Evolutionary conservation across 2,888 invertebrate species (phyloP).

Genomic region (Petrolisthes cinctipes): DNA sequence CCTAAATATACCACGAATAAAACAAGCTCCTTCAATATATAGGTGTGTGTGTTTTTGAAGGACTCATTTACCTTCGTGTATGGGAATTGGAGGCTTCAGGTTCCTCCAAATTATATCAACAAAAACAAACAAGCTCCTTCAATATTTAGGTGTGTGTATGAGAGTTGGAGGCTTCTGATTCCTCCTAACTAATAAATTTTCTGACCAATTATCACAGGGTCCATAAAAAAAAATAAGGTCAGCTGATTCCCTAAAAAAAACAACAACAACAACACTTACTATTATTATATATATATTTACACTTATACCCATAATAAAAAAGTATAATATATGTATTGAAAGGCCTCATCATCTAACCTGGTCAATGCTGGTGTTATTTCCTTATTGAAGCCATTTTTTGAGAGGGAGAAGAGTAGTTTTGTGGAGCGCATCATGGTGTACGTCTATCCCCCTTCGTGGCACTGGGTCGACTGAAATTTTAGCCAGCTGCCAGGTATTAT

Average conservation of each 20-base stretch:
- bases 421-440: constrained; percentile 27
- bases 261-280: too few relatives aligned
- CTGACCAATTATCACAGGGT: not conserved
- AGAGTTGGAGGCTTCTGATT: not conserved
- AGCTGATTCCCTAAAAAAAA: not conserved
- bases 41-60: too few relatives aligned
- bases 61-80: too few relatives aligned
- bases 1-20: too few relatives aligned
- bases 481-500: not conserved
- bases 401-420: constrained; percentile 19
- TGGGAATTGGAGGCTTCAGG: not conserved
- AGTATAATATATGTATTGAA: not conserved
- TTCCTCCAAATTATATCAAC: too few relatives aligned
- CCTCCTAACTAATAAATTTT: too few relatives aligned
- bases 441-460: not conserved
- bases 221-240: not conserved
- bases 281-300: not conserved
- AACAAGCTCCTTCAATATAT: too few relatives aligned
- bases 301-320: not conserved
- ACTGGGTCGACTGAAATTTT: not conserved
- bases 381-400: not conserved
- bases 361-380: constrained; percentile 21
- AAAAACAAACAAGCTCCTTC: too few relatives aligned
- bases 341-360: not conserved
- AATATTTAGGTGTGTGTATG: not conserved